phyloP scores from a whole-genome alignment of 2,888 invertebrate species.

The Diaprepes abbreviatus region DNA sequence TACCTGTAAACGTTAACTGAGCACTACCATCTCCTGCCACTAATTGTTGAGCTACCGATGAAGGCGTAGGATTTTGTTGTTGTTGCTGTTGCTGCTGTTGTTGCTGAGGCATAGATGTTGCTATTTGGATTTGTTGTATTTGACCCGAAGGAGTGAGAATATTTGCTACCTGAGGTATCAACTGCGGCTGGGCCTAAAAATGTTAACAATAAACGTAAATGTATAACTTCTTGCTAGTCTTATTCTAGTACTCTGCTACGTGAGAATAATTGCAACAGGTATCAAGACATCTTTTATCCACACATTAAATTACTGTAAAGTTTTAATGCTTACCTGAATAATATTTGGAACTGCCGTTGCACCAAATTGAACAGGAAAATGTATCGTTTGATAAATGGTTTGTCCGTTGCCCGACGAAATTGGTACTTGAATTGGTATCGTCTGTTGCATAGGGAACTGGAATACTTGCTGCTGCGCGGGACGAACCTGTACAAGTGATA shows the following conservation, averaged over 20 bases:
- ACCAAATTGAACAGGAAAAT: slow-evolving; percentile 90
- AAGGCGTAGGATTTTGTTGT: slow-evolving; percentile 63
- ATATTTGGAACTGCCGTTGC: slow-evolving; percentile 74
- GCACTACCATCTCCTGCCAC: slow-evolving; percentile 64
- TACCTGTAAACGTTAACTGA: slow-evolving; percentile 76
- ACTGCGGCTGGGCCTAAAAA: slow-evolving; percentile 65
- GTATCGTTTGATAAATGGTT: slow-evolving; percentile 95
- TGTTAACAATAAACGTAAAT: slow-evolving; percentile 10
- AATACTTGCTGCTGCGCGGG: slow-evolving; percentile 66
- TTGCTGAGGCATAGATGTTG: slow-evolving; percentile 66
- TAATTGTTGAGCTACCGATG: slow-evolving; percentile 58
- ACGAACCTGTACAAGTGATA: slow-evolving; percentile 41
- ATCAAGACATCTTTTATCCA: too few relatives aligned
- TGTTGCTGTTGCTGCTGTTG: slow-evolving; percentile 60
- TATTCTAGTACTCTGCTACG: too few relatives aligned
- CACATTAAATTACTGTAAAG: too few relatives aligned
- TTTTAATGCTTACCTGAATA: slow-evolving; percentile 61
- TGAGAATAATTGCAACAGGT: too few relatives aligned
- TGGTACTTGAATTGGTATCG: slow-evolving; percentile 93
- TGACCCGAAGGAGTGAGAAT: slow-evolving; percentile 83
- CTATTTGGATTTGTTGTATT: slow-evolving; percentile 85
- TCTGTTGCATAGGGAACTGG: slow-evolving; percentile 81
- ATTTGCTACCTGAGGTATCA: slow-evolving; percentile 83
- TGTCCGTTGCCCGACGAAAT: slow-evolving; percentile 88
- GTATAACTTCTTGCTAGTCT: too few relatives aligned